Evolutionary conservation across 1,140 invertebrate genomes (phyloP).

Genomic region (Monomorium pharaonis): DNA sequence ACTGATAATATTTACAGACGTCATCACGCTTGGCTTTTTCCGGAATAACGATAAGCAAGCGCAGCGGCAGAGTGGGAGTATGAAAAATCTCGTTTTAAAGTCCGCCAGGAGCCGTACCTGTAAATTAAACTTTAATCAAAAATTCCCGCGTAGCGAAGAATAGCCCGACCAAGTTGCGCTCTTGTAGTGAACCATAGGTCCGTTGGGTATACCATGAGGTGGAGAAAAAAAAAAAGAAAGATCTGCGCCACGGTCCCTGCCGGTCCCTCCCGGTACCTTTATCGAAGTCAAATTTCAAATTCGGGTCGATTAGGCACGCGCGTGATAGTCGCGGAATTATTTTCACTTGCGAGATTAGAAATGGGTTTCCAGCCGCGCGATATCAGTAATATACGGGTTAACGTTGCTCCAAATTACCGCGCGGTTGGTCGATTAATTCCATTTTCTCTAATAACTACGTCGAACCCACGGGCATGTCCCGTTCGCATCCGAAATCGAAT

Average conservation of each 20-base stretch:
- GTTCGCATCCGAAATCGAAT: constrained; percentile 65
- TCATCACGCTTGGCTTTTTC: constrained; percentile 41
- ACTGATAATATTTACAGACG: constrained; percentile 60
- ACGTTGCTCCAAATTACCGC: constrained; percentile 8
- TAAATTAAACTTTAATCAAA: constrained; percentile 75
- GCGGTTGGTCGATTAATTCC: constrained; percentile 46
- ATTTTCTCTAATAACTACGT: constrained; percentile 58
- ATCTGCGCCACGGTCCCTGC: not conserved
- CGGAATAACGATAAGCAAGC: constrained; percentile 24
- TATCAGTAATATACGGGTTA: constrained; percentile 2
- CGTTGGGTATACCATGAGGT: constrained; percentile 23
- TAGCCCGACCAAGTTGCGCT: constrained; percentile 51
- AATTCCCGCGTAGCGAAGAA: constrained; percentile 62
- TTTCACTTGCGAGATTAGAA: not conserved
- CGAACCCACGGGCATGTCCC: constrained; percentile 36
- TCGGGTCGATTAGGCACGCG: not conserved
- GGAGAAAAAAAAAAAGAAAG: too few species aligned
- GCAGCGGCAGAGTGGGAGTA: constrained; percentile 9
- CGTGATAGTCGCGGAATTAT: not conserved
- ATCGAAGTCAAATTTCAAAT: constrained; percentile 15
- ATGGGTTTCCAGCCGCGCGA: not conserved
- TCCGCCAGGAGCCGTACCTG: constrained; percentile 60
- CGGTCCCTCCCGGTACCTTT: not conserved
- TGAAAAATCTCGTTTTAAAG: constrained; percentile 73
- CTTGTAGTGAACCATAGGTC: constrained; percentile 60